Conservation (phyloP, 37 sponge, comb jelly and placozoan species). For the Beroe ovata region DNA sequence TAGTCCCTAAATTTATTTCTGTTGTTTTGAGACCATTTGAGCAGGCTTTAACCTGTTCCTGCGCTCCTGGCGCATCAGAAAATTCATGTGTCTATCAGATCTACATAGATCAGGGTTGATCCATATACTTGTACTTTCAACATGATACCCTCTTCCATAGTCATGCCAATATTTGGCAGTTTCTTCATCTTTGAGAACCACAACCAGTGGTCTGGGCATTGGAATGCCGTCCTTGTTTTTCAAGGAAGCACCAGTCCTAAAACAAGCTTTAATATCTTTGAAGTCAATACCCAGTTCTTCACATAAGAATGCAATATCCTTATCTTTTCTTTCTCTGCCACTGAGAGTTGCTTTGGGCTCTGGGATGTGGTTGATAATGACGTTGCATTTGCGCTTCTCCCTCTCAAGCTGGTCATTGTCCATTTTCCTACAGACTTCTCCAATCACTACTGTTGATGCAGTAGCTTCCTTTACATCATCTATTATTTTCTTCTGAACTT, state of each 20-base stretch:
- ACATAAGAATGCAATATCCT: background rate
- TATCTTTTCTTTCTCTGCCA: background rate
- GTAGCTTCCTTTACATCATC: background rate
- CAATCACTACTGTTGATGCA: background rate
- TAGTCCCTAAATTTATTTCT: background rate
- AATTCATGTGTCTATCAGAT: background rate
- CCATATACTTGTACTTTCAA: background rate
- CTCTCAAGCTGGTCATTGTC: background rate
- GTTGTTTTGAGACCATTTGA: background rate
- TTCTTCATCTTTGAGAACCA: background rate
- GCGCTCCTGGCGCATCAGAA: background rate
- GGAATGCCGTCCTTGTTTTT: background rate
- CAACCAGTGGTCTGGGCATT: background rate
- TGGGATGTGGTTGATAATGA: background rate
- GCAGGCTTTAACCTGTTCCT: background rate
- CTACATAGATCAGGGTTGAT: background rate
- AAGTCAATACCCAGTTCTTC: background rate
- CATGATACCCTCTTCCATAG: background rate
- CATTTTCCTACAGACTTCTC: background rate
- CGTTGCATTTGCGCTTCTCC: background rate
- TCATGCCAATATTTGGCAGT: background rate
- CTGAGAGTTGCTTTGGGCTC: background rate
- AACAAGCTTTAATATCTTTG: background rate
- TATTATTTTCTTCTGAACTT: background rate
- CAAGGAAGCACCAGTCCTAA: background rate